Conservation (phyloP, 2,888 invertebrate genomes). For the Calliopum simillimum region DNA sequence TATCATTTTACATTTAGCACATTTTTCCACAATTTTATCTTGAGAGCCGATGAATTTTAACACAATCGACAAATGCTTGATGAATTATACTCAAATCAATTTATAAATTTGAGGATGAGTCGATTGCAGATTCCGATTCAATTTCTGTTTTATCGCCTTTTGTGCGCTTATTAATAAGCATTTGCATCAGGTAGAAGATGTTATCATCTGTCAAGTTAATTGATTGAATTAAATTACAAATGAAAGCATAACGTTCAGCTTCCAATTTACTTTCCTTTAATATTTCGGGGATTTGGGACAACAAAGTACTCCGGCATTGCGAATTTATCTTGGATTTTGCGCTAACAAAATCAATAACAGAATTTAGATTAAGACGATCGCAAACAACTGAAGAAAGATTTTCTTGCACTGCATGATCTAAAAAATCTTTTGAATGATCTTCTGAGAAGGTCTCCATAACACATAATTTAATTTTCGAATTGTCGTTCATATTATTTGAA, state of each 20-base stretch:
- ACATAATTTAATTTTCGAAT: slow-evolving; percentile 58
- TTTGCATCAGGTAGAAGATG: slow-evolving; percentile 57
- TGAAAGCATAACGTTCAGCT: slow-evolving; percentile 54
- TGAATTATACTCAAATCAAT: neutral
- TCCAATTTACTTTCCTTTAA: slow-evolving; percentile 55
- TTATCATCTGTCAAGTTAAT: slow-evolving; percentile 55
- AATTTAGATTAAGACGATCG: slow-evolving; percentile 63
- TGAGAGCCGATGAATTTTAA: no score
- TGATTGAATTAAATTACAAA: slow-evolving; percentile 54
- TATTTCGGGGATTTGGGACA: slow-evolving; percentile 59
- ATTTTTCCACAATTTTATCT: no score
- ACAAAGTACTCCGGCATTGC: slow-evolving; percentile 56
- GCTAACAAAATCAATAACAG: slow-evolving; percentile 63
- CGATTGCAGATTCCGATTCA: slow-evolving; percentile 62
- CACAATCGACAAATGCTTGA: no score
- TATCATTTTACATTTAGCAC: no score
- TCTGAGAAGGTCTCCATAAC: slow-evolving; percentile 64
- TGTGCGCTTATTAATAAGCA: slow-evolving; percentile 53
- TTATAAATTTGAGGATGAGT: slow-evolving; percentile 62
- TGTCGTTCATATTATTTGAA: slow-evolving; percentile 58
- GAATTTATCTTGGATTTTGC: slow-evolving; percentile 63
- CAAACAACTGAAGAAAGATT: slow-evolving; percentile 66
- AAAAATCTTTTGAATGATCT: slow-evolving; percentile 65
- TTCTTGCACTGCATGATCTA: slow-evolving; percentile 66
- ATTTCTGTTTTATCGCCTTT: slow-evolving; percentile 48